phyloP scores from a whole-genome alignment of 2,888 invertebrate genomes.

The Gibbula magus region DNA sequence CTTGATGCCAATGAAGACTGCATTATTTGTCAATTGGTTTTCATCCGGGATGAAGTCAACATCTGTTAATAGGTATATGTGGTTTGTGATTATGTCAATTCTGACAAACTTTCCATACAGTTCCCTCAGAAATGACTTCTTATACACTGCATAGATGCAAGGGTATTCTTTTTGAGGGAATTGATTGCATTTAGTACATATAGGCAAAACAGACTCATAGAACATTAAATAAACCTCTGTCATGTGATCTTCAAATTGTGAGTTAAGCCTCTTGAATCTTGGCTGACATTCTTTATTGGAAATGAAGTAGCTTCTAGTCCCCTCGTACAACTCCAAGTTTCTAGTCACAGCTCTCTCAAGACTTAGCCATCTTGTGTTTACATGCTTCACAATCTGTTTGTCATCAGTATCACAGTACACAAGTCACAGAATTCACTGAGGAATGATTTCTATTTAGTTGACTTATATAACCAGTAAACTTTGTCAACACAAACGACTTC shows the following conservation, averaged over 20 bases:
- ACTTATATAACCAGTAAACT: no score
- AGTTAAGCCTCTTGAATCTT: not conserved
- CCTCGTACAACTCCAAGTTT: not conserved
- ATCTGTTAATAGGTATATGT: not conserved
- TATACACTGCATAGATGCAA: no score
- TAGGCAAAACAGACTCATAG: not conserved
- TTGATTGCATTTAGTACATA: no score
- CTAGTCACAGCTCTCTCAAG: not conserved
- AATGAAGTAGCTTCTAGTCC: not conserved
- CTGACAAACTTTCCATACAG: slow-evolving; percentile 9
- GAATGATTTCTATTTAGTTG: not conserved
- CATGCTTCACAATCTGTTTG: slow-evolving; percentile 4
- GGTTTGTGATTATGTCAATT: not conserved
- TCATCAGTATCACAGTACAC: not conserved
- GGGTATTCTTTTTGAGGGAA: no score
- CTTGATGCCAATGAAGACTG: slow-evolving; percentile 6
- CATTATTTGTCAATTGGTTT: not conserved
- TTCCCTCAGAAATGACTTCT: not conserved
- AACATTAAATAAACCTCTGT: slow-evolving; percentile 9
- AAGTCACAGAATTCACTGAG: not conserved
- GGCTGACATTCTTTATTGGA: not conserved
- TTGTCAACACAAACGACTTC: no score
- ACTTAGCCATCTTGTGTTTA: slow-evolving; percentile 18
- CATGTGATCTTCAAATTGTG: not conserved
- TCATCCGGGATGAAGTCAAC: not conserved